Base-by-base conservation (phyloP, 2,888 invertebrate species). In the Drosophila anomalipes region DNA sequence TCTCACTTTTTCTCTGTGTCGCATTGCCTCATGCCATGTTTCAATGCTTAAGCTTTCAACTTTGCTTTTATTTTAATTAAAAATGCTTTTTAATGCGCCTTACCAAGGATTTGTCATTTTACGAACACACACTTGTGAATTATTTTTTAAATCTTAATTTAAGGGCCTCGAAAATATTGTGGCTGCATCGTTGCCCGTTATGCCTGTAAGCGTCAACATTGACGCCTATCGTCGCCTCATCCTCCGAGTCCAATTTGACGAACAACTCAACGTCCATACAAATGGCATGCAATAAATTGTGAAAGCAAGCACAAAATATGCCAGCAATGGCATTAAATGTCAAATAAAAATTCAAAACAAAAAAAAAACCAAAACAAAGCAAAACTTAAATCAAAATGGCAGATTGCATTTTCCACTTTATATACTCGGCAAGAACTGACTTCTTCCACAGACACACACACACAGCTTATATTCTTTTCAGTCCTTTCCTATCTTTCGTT, bases 41-140 rank as follows among this genome's bases (percentile, higher is more conserved):
- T 74, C 67, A 67, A 81, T 72, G 72, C 71, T 69, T 79, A 65
- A 82, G 85, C 82, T 67, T 65, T 77, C 83, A 89, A 79, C 79
- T 82, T 89, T 87, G 86, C 90, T 88, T 91, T 85, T 79, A 56
- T 85, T 87, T 91, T 88, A 88, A 88, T 88, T 88, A 91, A 91
- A 87, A 91, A 63, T 81, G 74, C 70, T 69, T 79, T 89, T 89
- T 89, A 89, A 88, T 91, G 91, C 90, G 91, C 62, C 75, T 82
- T 65, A n/a, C 51, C 70, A 51, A 51, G 78, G 67, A 77, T 72
- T 78, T 77, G 77, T 65, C 63, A 58, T 60, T 56, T 64, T 22
- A 19, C 70, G n/a, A 22, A 33, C 49, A 35, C 41, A 59, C 39
- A 44, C 51, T 30, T 35, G 12, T 26, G 28, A 16, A 62, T 14